phyloP scores from a whole-genome alignment of 2,888 invertebrate genomes.

The Microplitis manilae region DNA sequence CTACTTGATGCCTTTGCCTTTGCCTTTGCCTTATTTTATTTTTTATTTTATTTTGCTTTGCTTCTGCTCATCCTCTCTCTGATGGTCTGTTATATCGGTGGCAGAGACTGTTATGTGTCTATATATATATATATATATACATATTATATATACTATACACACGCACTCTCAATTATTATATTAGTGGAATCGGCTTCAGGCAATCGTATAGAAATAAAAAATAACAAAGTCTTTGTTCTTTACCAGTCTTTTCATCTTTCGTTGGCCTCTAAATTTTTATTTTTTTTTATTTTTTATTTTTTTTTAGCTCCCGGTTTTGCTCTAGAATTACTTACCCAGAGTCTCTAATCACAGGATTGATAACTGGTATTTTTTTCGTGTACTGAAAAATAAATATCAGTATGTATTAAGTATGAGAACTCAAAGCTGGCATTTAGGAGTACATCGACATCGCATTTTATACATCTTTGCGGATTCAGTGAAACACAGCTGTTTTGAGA shows the following conservation, averaged over 20 bases:
- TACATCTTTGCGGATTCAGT: not conserved
- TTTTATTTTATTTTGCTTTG: no score
- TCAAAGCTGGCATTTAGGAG: not conserved
- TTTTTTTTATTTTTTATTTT: not conserved
- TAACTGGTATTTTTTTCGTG: not conserved
- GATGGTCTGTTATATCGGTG: constrained; percentile 12
- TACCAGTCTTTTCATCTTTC: not conserved
- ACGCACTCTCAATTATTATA: constrained; percentile 50
- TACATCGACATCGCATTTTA: not conserved
- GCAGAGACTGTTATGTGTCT: constrained; percentile 11
- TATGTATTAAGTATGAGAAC: not conserved
- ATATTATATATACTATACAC: not conserved
- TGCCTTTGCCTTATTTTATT: no score
- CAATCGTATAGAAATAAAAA: constrained; percentile 20
- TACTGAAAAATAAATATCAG: not conserved
- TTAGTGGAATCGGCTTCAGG: constrained; percentile 44
- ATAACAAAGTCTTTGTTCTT: constrained; percentile 9
- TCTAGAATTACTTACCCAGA: not conserved
- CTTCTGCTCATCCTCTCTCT: constrained; percentile 32
- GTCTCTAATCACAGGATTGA: not conserved
- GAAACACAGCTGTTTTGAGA: no score
- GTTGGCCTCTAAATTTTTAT: not conserved
- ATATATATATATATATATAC: no score
- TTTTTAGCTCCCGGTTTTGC: not conserved
- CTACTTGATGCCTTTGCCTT: not conserved